A percentile compares a stretch with the other conserved stretches of the same genome.
phyloP scores from a whole-genome alignment of 2,113 vertebrate species.

The Menidia beryllina region DNA sequence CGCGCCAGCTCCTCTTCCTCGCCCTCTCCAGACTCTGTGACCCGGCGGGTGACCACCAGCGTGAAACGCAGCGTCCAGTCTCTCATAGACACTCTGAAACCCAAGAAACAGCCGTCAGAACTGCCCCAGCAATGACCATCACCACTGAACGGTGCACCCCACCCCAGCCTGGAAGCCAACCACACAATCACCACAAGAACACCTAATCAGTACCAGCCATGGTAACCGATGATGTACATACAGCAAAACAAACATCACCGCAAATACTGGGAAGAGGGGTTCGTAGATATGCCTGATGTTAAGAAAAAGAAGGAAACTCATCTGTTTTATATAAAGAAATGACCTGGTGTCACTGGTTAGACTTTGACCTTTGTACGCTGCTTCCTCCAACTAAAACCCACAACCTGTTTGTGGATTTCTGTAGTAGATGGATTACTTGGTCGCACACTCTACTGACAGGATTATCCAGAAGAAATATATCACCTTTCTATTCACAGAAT shows the following conservation, averaged over 20 bases:
- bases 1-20: slow-evolving; percentile 86
- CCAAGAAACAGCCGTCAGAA: slow-evolving; percentile 92
- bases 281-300: slow-evolving; percentile 13
- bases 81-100: slow-evolving; percentile 99
- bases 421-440: slow-evolving; percentile 33
- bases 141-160: slow-evolving; percentile 47
- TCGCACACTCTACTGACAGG: slow-evolving; percentile 8
- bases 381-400: slow-evolving; percentile 23
- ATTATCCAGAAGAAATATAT: slow-evolving; percentile 34
- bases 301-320: neutral
- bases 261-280: slow-evolving; percentile 40
- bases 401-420: slow-evolving; percentile 30
- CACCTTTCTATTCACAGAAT: slow-evolving; percentile 29
- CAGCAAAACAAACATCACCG: slow-evolving; percentile 59
- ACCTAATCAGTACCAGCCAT: slow-evolving; percentile 62
- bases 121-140: slow-evolving; percentile 86
- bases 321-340: slow-evolving; percentile 31
- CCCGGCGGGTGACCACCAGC: slow-evolving; percentile 93
- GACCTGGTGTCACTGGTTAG: slow-evolving; percentile 29
- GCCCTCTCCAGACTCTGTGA: slow-evolving; percentile 90
- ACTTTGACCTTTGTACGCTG: slow-evolving; percentile 42
- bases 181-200: slow-evolving; percentile 61
- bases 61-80: slow-evolving; percentile 95
- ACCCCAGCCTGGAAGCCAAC: slow-evolving; percentile 51
- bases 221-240: slow-evolving; percentile 73